Percentiles rank a stretch among this genome's conserved stretches.
These are phyloP conservation scores for Gavia stellata DNA, from an alignment of 2,113 vertebrate genomes.

Conservation along the genomic window DNA sequence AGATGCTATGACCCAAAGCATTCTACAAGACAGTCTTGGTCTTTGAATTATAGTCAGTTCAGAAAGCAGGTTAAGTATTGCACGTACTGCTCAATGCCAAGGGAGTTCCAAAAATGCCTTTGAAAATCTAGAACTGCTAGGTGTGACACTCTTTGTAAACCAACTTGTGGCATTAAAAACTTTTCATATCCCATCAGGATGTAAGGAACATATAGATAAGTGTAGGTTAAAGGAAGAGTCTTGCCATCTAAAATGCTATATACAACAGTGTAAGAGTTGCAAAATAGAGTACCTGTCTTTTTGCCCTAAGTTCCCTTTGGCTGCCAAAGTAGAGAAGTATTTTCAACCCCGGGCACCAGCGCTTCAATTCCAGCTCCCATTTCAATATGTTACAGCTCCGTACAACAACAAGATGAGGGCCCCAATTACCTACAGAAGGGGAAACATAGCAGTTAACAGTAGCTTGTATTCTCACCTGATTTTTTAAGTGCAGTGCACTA, in stretches of 20 bases:
- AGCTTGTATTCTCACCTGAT: neutral
- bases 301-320: slow-evolving; percentile 79
- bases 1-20: neutral
- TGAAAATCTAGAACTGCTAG: neutral
- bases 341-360: slow-evolving; percentile 91
- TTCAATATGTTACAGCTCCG: slow-evolving; percentile 86
- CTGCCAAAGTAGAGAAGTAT: slow-evolving; percentile 87
- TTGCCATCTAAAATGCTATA: neutral
- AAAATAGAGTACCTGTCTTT: slow-evolving; percentile 78
- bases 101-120: neutral
- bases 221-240: neutral
- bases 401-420: slow-evolving; percentile 89
- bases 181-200: neutral
- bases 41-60: neutral
- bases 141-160: neutral
- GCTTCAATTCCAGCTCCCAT: slow-evolving; percentile 91
- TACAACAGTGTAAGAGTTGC: neutral
- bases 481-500: neutral
- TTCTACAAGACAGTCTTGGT: neutral
- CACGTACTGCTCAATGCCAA: neutral
- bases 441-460: neutral
- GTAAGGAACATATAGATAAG: neutral
- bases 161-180: neutral
- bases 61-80: neutral
- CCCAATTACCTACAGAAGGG: slow-evolving; percentile 81